phyloP scores from a whole-genome alignment of 2,888 invertebrate genomes.

The Folsomia manolachei region DNA sequence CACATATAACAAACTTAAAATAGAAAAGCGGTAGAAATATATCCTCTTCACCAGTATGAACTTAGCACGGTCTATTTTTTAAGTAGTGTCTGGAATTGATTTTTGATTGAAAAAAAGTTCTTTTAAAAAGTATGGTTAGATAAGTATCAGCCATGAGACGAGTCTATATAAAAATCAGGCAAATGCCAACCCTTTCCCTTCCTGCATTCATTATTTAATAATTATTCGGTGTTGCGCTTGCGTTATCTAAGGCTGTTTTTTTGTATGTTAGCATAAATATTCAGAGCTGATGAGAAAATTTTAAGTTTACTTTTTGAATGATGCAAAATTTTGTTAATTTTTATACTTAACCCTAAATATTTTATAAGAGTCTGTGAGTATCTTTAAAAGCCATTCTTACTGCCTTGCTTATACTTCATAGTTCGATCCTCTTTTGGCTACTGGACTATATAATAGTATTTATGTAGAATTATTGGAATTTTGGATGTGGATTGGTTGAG shows the following conservation, averaged over 20 bases:
- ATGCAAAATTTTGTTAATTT: neutral
- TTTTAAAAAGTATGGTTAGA: too few relatives aligned
- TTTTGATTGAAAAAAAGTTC: neutral
- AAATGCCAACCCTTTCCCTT: neutral
- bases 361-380: neutral
- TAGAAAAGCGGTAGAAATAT: neutral
- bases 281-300: neutral
- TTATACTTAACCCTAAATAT: too few relatives aligned
- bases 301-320: neutral
- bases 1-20: neutral
- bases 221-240: neutral
- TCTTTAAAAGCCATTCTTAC: neutral
- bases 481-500: neutral
- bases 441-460: neutral
- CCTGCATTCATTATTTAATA: neutral
- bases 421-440: too few relatives aligned
- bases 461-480: neutral
- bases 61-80: neutral
- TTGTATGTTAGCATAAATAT: neutral
- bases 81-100: neutral
- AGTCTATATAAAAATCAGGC: neutral
- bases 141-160: neutral
- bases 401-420: too few relatives aligned
- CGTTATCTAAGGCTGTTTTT: neutral
- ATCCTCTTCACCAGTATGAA: neutral